Evolutionary conservation across 2,113 vertebrate species (phyloP).

Genomic region (Cyprinodon brontotheroides): DNA sequence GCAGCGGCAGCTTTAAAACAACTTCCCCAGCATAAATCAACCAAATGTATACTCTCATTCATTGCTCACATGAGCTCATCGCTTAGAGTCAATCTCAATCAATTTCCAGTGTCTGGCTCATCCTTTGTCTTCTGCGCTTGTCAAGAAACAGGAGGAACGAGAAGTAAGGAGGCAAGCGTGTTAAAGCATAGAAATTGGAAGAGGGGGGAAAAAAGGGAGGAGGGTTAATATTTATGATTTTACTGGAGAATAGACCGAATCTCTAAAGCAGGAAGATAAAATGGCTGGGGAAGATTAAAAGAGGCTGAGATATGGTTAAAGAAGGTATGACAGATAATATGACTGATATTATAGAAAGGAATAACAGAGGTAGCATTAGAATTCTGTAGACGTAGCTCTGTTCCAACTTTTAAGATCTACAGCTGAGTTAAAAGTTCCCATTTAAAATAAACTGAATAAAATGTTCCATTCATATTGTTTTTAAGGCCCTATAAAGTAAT

Average conservation of each 20-base stretch:
- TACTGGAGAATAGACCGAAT: not conserved
- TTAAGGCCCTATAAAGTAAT: no score
- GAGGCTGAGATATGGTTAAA: not conserved
- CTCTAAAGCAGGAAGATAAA: not conserved
- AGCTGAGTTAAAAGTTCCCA: not conserved
- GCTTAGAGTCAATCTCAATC: slow-evolving; percentile 53
- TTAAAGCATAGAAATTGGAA: not conserved
- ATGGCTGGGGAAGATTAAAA: not conserved
- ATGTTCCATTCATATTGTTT: no score
- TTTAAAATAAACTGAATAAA: not conserved
- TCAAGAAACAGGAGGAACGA: not conserved
- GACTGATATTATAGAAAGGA: not conserved
- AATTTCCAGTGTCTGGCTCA: slow-evolving; percentile 22
- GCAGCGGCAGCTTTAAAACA: slow-evolving; percentile 3
- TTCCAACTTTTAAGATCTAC: not conserved
- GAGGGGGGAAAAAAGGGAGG: not conserved
- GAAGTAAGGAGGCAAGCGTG: not conserved
- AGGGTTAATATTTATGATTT: slow-evolving; percentile 45
- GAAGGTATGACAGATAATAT: not conserved
- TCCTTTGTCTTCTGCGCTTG: slow-evolving; percentile 5
- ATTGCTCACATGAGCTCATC: not conserved
- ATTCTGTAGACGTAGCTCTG: not conserved
- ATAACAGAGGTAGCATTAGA: not conserved
- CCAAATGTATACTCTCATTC: slow-evolving; percentile 9
- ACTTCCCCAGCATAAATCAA: slow-evolving; percentile 20